Evolutionary conservation across 2,888 invertebrate genomes (phyloP).

Genomic region (Digitonthophagus gazella): DNA sequence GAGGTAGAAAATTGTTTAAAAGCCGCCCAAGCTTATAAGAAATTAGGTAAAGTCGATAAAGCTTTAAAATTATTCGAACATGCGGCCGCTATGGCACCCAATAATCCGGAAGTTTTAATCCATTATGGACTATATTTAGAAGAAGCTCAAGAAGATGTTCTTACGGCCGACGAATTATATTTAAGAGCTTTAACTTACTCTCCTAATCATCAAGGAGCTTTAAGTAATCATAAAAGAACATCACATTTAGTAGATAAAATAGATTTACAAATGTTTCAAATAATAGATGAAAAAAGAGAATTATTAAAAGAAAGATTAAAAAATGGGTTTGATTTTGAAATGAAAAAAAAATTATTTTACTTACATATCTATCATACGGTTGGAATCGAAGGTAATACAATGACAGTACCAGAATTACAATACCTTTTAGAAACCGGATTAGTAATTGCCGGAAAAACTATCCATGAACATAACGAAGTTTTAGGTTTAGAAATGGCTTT

Average conservation of each 20-base stretch:
- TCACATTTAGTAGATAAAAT: constrained; percentile 86
- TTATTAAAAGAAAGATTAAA: constrained; percentile 74
- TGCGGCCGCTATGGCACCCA: constrained; percentile 86
- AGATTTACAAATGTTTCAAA: constrained; percentile 73
- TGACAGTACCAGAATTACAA: constrained; percentile 89
- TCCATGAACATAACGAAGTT: constrained; percentile 96
- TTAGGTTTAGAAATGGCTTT: constrained; percentile 91
- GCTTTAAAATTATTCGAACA: constrained; percentile 86
- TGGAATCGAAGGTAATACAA: constrained; percentile 96
- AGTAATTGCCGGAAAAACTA: constrained; percentile 85
- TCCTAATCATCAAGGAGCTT: constrained; percentile 78
- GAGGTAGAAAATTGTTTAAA: constrained; percentile 85
- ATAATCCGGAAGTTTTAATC: constrained; percentile 88
- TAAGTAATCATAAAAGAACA: constrained; percentile 79
- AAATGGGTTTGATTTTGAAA: constrained; percentile 74
- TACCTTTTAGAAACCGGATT: constrained; percentile 88
- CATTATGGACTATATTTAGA: constrained; percentile 93
- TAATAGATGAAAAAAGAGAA: constrained; percentile 83
- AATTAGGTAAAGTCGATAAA: constrained; percentile 78
- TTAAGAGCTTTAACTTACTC: constrained; percentile 76
- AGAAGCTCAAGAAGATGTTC: constrained; percentile 76
- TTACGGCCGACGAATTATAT: constrained; percentile 89
- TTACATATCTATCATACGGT: constrained; percentile 96
- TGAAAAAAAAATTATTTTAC: constrained; percentile 92
- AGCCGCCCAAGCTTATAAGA: constrained; percentile 82